Base-by-base conservation (phyloP, 2,113 vertebrate genomes). In the Festucalex cinctus region DNA sequence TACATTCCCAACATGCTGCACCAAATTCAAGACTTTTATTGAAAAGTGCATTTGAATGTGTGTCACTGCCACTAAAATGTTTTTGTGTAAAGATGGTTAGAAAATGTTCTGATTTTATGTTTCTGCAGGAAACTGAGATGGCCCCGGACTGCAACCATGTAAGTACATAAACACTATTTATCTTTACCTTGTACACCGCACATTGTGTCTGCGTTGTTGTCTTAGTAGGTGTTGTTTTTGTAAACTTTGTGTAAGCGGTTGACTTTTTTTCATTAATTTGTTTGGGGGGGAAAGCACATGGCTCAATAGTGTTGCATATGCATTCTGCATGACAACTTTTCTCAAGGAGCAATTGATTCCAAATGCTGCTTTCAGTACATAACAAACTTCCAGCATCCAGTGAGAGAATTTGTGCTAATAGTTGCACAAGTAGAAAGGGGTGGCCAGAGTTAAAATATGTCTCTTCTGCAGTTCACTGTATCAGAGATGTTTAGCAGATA, bases 101-200 rank as follows among this genome's bases (percentile, higher is more conserved):
- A 10, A 5, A 46, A 41, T 51, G 0, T 26, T 57, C 1, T 73
- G 16, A 13, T 1, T 73, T 13, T 78, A 1, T 74, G 24, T 80
- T 22, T 57, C 43, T 94, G 90, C 91, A 95, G 90, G 95, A 98
- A 76, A 93, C 90, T 41, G 96, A 98, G 69, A 94, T 98, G 57
- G 93, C 95, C 72, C 89, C 94, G 26, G 95, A 94, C 86, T 98
- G 96, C 87, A 97, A 97, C 88, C 96, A 98, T n/a, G 96, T 98
- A 91, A 98, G 96, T 98, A 78, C 43, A 24, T n/a, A 26, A n/a
- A 46, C 1, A 9, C n/a, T 46, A 26, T 46, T 28, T 19, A 14
- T 28, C 14, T 28, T 28, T 17, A 63, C 57, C 28, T 41, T 32
- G 56, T 16, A 32, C 13, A 16, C 28, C 5, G n/a, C n/a, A 51